Base-by-base conservation (phyloP, 2,113 vertebrate species). In the Silurus meridionalis region DNA sequence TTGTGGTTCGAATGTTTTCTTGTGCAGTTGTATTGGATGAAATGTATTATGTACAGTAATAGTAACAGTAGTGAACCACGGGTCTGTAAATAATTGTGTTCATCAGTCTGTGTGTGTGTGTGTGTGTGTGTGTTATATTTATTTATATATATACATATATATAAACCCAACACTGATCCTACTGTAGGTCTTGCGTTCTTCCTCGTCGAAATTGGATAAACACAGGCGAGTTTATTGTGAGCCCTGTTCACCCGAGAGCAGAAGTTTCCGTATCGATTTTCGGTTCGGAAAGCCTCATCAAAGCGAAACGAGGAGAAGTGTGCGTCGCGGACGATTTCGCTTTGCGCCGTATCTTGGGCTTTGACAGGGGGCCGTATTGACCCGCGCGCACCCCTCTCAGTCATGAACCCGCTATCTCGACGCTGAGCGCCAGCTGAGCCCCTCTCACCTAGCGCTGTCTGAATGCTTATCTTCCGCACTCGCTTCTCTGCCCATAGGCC, bases 381-480 rank as follows among this genome's bases (percentile, higher is more conserved):
- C 87, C 88, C 37, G 46, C 77, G 72, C 78, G 71, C 52, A 60
- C 57, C 69, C 79, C 87, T 77, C 74, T 86, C 78, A 81, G 86
- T 89, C 86, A 77, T 87, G 84, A 87, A 85, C 88, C 46, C 66
- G 23, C 75, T 53, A 21, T 84, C 77, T 86, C 75, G 69, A 55
- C 78, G 58, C 83, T 84, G 80, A 77, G 82, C 85, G 75, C 72
- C 91, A 91, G 90, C 89, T 90, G 90, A 91, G 90, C 89, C 87
- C 82, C 83, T 67, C 79, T 82, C 84, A 85, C 81, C 85, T 80
- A 77, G 75, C 64, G 74, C 82, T 15, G 67, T 79, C 81, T 87
- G 55, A 52, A 80, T 77, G 83, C 83, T 79, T 67, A 72, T 90
- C 69, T 86, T 52, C 86, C 48, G 17, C 58, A 67, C 52, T 58